Conservation (phyloP, 1,140 invertebrate species). For the Drosophila ironensis region DNA sequence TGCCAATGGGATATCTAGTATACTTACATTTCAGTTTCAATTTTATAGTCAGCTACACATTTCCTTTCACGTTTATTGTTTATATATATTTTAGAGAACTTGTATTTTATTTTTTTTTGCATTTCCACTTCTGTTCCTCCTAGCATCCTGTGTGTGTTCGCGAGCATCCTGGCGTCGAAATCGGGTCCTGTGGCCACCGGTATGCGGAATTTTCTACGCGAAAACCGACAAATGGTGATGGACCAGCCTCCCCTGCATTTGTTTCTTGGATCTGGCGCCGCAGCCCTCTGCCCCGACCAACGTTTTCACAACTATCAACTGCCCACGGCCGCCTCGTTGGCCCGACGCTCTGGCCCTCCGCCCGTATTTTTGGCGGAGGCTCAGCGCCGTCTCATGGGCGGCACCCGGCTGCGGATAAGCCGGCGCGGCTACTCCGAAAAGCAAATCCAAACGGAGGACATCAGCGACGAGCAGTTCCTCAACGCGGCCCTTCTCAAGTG, state of each 20-base stretch:
- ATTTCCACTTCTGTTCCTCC: too few species aligned
- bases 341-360: background rate
- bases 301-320: constrained; percentile 23
- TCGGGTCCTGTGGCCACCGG: background rate
- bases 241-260: background rate
- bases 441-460: constrained; percentile 62
- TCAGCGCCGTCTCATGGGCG: background rate
- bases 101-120: background rate
- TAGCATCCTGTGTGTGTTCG: too few species aligned
- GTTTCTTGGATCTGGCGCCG: too few species aligned
- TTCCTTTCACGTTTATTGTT: constrained; percentile 1
- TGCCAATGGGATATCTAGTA: too few species aligned
- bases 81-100: constrained; percentile 16
- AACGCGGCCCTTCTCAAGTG: constrained; percentile 50
- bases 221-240: constrained; percentile 39
- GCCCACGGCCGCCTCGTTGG: constrained; percentile 29
- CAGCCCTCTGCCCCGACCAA: too few species aligned
- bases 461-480: constrained; percentile 50
- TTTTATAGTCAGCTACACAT: constrained; percentile 20
- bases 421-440: constrained; percentile 34
- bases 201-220: constrained; percentile 49
- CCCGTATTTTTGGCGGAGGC: background rate
- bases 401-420: background rate
- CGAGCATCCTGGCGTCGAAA: background rate
- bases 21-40: background rate